Percentiles rank a stretch among this genome's conserved stretches.
phyloP scores from a whole-genome alignment of 1,140 invertebrate species.

The Pseudoatta argentina region DNA sequence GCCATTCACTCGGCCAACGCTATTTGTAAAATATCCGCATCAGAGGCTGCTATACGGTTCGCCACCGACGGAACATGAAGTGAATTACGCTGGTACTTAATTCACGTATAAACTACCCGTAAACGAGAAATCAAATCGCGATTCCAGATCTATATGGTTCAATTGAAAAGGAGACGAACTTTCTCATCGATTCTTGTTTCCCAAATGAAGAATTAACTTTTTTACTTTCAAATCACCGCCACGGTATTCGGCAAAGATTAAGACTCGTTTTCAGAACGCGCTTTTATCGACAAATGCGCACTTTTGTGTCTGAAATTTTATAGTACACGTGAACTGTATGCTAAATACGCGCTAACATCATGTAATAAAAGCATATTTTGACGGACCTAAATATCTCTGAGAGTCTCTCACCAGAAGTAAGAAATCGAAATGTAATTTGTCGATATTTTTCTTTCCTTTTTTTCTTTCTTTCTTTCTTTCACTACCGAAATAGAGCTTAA shows the following conservation, averaged over 20 bases:
- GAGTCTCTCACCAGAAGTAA: neutral
- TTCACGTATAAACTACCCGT: constrained; percentile 31
- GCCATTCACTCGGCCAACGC: constrained; percentile 29
- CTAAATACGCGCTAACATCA: too few relatives aligned
- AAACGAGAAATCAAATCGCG: constrained; percentile 6
- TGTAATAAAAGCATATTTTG: too few relatives aligned
- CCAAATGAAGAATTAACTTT: neutral
- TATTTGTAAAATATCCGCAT: constrained; percentile 51
- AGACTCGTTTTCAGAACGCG: too few relatives aligned
- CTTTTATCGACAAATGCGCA: too few relatives aligned
- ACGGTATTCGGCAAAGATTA: neutral
- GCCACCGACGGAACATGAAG: constrained; percentile 33
- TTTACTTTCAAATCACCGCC: neutral
- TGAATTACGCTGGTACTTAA: constrained; percentile 39
- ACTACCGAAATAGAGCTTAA: constrained; percentile 22
- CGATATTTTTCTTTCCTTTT: neutral
- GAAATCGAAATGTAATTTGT: neutral
- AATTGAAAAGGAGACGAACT: neutral
- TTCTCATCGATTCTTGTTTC: constrained; percentile 1
- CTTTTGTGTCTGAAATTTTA: too few relatives aligned
- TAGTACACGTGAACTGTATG: too few relatives aligned
- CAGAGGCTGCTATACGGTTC: neutral
- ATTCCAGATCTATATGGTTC: too few relatives aligned
- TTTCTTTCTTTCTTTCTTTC: neutral
- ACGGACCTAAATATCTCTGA: neutral